Evolutionary conservation across 2,797 vertebrate species (phyloP).

Genomic region (Manis pentadactyla): DNA sequence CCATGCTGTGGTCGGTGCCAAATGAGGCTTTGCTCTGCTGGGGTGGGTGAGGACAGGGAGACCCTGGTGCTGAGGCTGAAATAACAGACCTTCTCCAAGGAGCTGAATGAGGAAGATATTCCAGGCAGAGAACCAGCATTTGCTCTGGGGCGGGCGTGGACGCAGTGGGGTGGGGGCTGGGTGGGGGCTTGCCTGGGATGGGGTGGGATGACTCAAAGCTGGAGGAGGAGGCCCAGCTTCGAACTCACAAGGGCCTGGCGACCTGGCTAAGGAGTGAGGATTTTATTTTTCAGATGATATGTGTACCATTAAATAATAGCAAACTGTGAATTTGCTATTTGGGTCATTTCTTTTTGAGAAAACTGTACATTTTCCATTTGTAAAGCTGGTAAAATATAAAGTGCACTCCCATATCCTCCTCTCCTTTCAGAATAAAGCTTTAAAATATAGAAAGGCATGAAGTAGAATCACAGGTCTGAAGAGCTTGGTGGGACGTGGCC

Average conservation of each 20-base stretch:
- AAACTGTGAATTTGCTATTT: background rate
- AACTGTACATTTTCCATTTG: slow-evolving; percentile 26
- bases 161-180: accelerated
- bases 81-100: background rate
- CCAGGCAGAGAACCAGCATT: background rate
- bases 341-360: slow-evolving; percentile 41
- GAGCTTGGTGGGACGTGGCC: background rate
- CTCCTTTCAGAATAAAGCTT: background rate
- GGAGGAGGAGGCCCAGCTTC: accelerated
- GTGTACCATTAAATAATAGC: background rate
- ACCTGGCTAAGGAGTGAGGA: background rate
- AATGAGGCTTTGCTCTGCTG: background rate
- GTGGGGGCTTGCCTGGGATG: accelerated
- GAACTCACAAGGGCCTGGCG: no score
- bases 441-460: slow-evolving; percentile 26
- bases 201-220: accelerated
- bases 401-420: background rate
- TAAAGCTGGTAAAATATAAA: slow-evolving; percentile 3
- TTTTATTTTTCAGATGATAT: background rate
- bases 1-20: background rate
- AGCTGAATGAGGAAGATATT: background rate
- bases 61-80: background rate
- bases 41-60: background rate
- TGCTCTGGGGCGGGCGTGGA: accelerated
- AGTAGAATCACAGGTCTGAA: background rate